Base-by-base conservation (phyloP, 2,113 vertebrate genomes). In the Clupea harengus region DNA sequence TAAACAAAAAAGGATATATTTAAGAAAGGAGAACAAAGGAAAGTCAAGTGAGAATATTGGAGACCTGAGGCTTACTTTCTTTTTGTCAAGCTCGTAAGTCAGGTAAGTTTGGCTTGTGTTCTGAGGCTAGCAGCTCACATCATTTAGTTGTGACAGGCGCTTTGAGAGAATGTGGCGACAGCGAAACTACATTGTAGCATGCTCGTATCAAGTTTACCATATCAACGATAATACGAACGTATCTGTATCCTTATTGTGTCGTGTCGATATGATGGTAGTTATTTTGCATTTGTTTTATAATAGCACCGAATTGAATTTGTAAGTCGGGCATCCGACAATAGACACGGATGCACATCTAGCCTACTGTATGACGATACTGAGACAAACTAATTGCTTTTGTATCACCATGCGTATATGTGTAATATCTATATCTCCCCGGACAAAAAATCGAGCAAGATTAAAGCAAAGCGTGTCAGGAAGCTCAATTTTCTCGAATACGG, bases 21-120 rank as follows among this genome's bases (percentile, higher is more conserved):
- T 83, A 95, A 95, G 95, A 95, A 94, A 95, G 95, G 87, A 92
- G 92, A 95, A 95, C 93, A 95, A 97, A 97, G 96, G 96, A 96
- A 96, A 96, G 95, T 95, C 94, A 96, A 95, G 96, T 96, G 95
- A 95, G 94, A 93, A 94, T 90, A 89, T 95, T 95, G 95, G 95
- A 95, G 95, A 96, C 93, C 96, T 92, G 95, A 96, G 96, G 96
- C 96, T 96, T 96, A 96, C 96, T 96, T 97, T 95, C 96, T 95
- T 96, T 96, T 95, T 72, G 93, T 95, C 95, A 90, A 96, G 96
- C 96, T 95, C 95, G 95, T 95, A 95, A 95, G 96, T 96, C 97
- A 99, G 98, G 98, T 99, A 98, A 99, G 98, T 99, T 99, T 97
- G 95, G 95, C 94, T 96, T 95, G 90, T 85, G 93, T 95, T 95